Base-by-base conservation (phyloP, 2,797 vertebrate genomes). In the Anguilla obscura region DNA sequence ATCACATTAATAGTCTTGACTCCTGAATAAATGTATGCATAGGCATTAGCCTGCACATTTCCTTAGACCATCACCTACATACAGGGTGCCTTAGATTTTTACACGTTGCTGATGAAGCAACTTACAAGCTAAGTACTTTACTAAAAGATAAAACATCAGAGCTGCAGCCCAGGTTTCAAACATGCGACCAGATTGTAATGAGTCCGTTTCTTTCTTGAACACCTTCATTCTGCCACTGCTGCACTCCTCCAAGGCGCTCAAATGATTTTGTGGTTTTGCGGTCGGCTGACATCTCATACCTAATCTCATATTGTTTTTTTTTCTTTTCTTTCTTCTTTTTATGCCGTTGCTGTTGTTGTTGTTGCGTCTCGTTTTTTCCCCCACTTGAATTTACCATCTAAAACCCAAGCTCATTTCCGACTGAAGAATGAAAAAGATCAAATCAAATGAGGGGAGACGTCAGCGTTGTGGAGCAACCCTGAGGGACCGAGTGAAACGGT, bases 381-480 rank as follows among this genome's bases (percentile, higher is more conserved):
- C 24, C 1, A n/a, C 85, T 63, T 69, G 30, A 48, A 69, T 58
- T 33, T 33, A 48, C 58, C 45, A 40, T 87, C 21, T 48, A 56
- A 56, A 79, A 21, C 50, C 52, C 33, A 27, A 10, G 54, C 74
- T 83, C 33, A 40, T 56, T 87, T 82, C 50, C 86, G 86, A 74
- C 50, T 56, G 69, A 60, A 79, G 52, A 85, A 40, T 12, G 33
- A n/a, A 36, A 79, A 79, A 79, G 74, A 79, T 79, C 14, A 79
- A 48, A 69, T 86, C 36, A 69, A 86, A 48, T 30, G 85, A 86
- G 30, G 24, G 58, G 45, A 71, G 33, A 21, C 7, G 56, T 86
- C 30, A 56, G 58, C 9, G 86, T 36, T 45, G 27, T 56, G 71
- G 52, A 63, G 52, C 52, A 12, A 14, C 74, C 74, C 50, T 18